Evolutionary conservation across 2,888 invertebrate genomes (phyloP).

Genomic region (Conops quadrifasciatus): DNA sequence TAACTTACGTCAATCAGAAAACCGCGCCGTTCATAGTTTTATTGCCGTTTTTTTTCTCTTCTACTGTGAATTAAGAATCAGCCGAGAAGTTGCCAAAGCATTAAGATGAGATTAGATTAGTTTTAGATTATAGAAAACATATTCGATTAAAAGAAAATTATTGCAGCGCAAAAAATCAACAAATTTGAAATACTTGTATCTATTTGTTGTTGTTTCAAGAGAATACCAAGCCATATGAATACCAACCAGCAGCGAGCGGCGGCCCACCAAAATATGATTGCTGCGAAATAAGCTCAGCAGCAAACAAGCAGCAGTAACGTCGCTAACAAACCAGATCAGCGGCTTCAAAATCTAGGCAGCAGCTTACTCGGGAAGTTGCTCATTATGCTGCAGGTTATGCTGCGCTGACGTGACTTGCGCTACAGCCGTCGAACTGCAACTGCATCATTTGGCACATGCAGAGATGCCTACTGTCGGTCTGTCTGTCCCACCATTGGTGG

Average conservation of each 20-base stretch:
- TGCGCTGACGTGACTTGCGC: not conserved
- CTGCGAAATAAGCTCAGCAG: not conserved
- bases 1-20: no score
- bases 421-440: conserved; percentile 7
- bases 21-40: no score
- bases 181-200: conserved; percentile 17
- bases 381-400: not conserved
- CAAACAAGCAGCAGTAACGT: not conserved
- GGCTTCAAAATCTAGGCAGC: conserved; percentile 11
- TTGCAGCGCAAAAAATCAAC: not conserved
- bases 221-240: not conserved
- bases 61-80: no score
- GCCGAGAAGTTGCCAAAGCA: no score
- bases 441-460: no score
- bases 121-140: no score
- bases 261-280: not conserved
- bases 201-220: not conserved
- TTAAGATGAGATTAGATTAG: no score
- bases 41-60: no score
- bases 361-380: conserved; percentile 17
- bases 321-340: conserved; percentile 19
- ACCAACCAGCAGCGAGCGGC: not conserved
- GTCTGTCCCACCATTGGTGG: not conserved
- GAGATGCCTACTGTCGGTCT: not conserved
- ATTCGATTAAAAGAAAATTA: no score